Base-by-base conservation (phyloP, 2,888 invertebrate genomes). In the Branchellion lobata region DNA sequence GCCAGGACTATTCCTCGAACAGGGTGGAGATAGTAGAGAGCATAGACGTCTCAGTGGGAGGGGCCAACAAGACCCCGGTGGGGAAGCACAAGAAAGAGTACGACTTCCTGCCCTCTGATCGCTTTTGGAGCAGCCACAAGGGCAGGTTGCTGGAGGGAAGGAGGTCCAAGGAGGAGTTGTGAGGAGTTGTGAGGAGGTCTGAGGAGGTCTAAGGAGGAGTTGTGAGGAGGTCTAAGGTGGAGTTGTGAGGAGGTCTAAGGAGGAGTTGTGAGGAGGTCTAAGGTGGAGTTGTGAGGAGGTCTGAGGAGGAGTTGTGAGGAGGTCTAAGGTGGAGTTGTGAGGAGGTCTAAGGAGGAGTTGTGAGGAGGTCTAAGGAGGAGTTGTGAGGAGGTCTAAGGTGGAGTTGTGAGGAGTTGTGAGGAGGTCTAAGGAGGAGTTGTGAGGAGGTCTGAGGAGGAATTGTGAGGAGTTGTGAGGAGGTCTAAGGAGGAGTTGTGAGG, bases 101-200 rank as follows among this genome's bases (percentile, higher is more conserved):
- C 87, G 97, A 99, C 87, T 89, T 99, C 80, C 94, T 94, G 86
- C 90, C 92, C 31, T 92, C 90, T 3, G 99, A 99, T 87, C 92
- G 92, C 81, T 93, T 99, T 85, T 99, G 99, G 99, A 89, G 90
- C 34, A 91, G 92, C 79, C 95, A 98, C 86, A 98, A 96, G 88
- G 96, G 96, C 33, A 94, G 87, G 88, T 88, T 80, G 69, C 79
- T 5, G 8, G 36, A 18, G 57, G 40, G 5, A 14, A 14, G 40
- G n/a, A n/a, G n/a, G n/a, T n/a, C n/a, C n/a, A n/a, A n/a, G n/a
- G n/a, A n/a, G n/a, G n/a, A n/a, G n/a, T n/a, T n/a, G n/a, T n/a
- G n/a, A n/a, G n/a, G n/a, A n/a, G n/a, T n/a, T n/a, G n/a, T 61
- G 27, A 29, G 18, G 0, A n/a, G 36, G 36, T 78, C n/a, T 69